Base-by-base conservation (phyloP, 2,113 vertebrate species). In the Myiozetetes cayanensis region DNA sequence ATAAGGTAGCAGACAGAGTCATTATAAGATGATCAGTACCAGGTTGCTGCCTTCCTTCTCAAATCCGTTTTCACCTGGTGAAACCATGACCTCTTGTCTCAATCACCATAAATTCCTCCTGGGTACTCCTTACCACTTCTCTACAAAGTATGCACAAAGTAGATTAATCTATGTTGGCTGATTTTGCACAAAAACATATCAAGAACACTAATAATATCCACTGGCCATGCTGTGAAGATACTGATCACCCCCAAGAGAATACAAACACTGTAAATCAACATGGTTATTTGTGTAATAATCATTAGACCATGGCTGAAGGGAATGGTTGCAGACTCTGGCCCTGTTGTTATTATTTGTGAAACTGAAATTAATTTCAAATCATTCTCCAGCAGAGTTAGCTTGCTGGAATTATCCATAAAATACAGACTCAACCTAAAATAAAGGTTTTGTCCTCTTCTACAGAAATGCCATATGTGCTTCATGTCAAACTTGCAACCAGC, bases 191-290 rank as follows among this genome's bases (percentile, higher is more conserved):
- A 67, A 93, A 88, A 43, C 46, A 17, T 70, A 89, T 62, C 46
- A 90, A 80, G 75, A 86, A 46, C 85, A 70, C 50, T 66, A 94
- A 88, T 83, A 92, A 83, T 75, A 93, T 80, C 55, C 43, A 35
- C 43, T 84, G 53, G 46, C 65, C 86, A 47, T 4, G 1, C 66
- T 79, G 62, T 74, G 75, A 88, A 92, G 63, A 50, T 55, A 62
- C 50, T 88, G 88, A 94, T 83, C 43, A 66, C 17, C 16, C 90
- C 39, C 1, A 0, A 59, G 94, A 93, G 85, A 90, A 35, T 70
- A 90, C 35, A 80, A 77, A 83, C 72, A 49, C 8, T 65, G 58
- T 93, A 93, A 91, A 85, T 94, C 87, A 88, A 58, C 55, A 25
- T 43, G 85, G 59, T 44, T 92, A 27, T 77, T 88, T 85, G 37